Conservation (phyloP, 2,888 invertebrate genomes). For the Epirrhoe alternata region DNA sequence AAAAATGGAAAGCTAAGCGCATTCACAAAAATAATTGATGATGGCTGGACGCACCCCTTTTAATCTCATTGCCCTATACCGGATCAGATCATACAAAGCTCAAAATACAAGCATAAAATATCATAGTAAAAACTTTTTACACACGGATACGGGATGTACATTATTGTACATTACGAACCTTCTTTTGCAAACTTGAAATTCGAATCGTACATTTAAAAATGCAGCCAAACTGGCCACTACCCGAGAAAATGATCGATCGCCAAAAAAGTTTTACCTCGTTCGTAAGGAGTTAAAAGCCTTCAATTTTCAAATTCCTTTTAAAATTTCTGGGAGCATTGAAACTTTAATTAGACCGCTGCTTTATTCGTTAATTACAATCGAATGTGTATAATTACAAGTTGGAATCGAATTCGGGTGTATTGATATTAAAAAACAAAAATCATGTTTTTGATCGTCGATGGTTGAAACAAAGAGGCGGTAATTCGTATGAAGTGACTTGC, state of each 20-base stretch:
- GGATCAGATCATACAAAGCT: conserved; percentile 36
- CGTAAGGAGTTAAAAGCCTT: conserved; percentile 50
- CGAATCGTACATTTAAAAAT: conserved; percentile 39
- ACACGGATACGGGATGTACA: not conserved
- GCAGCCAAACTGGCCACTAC: conserved; percentile 43
- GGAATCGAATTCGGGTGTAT: conserved; percentile 66
- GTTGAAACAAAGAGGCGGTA: conserved; percentile 78
- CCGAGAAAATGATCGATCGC: conserved; percentile 46
- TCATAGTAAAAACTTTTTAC: conserved; percentile 8
- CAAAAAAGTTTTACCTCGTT: conserved; percentile 44
- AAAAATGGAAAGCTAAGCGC: conserved; percentile 70
- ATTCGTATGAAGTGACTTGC: conserved; percentile 85
- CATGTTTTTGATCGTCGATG: conserved; percentile 72
- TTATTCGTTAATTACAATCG: conserved; percentile 65
- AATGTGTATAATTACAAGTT: conserved; percentile 71
- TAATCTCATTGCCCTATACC: conserved; percentile 63
- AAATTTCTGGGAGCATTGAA: conserved; percentile 53
- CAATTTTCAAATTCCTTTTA: conserved; percentile 53
- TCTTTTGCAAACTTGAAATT: conserved; percentile 35
- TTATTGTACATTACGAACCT: conserved; percentile 16
- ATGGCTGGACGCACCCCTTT: conserved; percentile 66
- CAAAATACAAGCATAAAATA: conserved; percentile 32
- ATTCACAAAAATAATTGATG: conserved; percentile 79
- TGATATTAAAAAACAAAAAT: conserved; percentile 65
- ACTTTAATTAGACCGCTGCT: conserved; percentile 72